Evolutionary conservation across 2,113 vertebrate genomes (phyloP), one percentile per base, ranked within the genome.

Genomic region (Dicrurus megarhynchus): DNA sequence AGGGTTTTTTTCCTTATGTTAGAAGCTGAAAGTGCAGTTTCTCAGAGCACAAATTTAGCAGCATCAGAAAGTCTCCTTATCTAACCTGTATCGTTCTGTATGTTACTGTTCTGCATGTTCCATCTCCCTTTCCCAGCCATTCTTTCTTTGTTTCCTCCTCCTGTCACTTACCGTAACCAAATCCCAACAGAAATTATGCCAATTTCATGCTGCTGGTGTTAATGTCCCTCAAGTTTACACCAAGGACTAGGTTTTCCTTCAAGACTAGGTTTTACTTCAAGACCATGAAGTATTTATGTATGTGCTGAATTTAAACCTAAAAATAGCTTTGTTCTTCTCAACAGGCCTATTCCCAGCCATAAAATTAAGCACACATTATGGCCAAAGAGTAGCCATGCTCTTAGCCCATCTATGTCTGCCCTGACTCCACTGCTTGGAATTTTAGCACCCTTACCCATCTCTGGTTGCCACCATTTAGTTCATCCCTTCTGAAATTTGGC

Each of bases 11-110:
- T 23, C 41, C 37, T 59, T 47, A 69, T 2, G 1, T 46, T 61
- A 56, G 39, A 16, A 18, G 32, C 19, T 80, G 61, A 73, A 85
- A 96, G 59, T 47, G 32, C 42, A 67, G 27, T 61, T 95, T 95
- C 78, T 77, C 63, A 76, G 55, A 82, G 61, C 21, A 88, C 39
- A 70, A 63, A 60, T 77, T 83, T 21, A 96, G 73, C 53, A 89
- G 18, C 11, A 71, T 27, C 18, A 69, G 32, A 63, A 79, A 33
- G 39, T 63, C 50, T 93, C 76, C 59, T 46, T 46, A 83, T 53
- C 57, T 42, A 93, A 63, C 46, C n/a, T 0, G 0, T 32, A 44
- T 24, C 0, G 0, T 39, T 86, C 15, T 28, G 41, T 30, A 64
- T 2, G 3, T 35, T 76, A 71, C 35, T 1, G 1, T 49, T 73